Percentiles rank a stretch among this genome's conserved stretches.
Conservation (phyloP, 2,113 vertebrate species). For the Galbula dea region DNA sequence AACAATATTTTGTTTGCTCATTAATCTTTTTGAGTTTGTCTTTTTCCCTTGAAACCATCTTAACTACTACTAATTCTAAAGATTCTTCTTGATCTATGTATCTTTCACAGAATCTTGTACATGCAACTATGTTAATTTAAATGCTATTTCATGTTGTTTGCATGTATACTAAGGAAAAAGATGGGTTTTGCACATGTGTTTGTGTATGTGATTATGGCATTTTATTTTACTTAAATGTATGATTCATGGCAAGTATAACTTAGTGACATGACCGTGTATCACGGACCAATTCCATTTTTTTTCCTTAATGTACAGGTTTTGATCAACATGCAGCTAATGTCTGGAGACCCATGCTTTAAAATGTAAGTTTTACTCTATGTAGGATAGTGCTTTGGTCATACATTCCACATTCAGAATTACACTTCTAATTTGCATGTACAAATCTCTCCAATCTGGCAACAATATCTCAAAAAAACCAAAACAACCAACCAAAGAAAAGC, state of each 20-base stretch:
- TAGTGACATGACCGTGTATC: not conserved
- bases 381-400: not conserved
- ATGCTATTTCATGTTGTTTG: not conserved
- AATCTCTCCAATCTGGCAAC: not conserved
- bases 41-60: not conserved
- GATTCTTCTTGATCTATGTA: not conserved
- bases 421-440: not conserved
- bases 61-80: not conserved
- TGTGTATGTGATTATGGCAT: not conserved
- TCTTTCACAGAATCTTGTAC: not conserved
- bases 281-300: not conserved
- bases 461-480: not conserved
- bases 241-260: not conserved
- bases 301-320: conserved; percentile 77
- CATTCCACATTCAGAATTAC: not conserved
- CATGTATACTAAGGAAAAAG: not conserved
- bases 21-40: not conserved
- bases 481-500: too few species aligned
- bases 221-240: not conserved
- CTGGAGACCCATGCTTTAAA: conserved; percentile 97
- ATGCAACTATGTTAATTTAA: not conserved
- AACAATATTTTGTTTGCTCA: not conserved
- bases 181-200: not conserved
- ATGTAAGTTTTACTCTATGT: conserved; percentile 83
- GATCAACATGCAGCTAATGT: conserved; percentile 94